These are phyloP conservation scores for Thunnus albacares DNA, from an alignment of 2,797 vertebrate genomes.

Conservation along the genomic window DNA sequence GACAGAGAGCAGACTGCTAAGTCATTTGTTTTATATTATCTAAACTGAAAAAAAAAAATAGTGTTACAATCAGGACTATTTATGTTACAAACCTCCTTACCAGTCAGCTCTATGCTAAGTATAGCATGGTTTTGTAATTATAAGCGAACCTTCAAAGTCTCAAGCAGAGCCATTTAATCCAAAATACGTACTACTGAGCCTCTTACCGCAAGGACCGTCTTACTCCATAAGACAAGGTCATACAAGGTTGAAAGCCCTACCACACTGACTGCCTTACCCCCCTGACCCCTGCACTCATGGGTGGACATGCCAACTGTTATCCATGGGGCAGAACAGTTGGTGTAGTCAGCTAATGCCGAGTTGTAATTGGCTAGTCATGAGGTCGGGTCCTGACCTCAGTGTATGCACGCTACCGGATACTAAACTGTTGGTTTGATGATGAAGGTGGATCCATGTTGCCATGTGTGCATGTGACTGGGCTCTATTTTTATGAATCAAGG, in stretches of 20 bases:
- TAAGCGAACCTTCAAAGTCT: background rate
- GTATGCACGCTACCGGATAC: background rate
- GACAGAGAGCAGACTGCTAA: background rate
- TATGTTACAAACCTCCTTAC: background rate
- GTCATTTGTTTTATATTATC: background rate
- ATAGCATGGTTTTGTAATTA: constrained; percentile 1
- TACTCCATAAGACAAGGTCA: constrained; percentile 25
- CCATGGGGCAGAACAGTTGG: constrained; percentile 32
- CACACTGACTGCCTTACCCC: background rate
- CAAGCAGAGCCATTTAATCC: constrained; percentile 4
- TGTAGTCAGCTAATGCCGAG: constrained; percentile 13
- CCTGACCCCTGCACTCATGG: constrained; percentile 22
- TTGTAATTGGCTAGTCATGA: constrained; percentile 52
- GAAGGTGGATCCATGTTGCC: constrained; percentile 18
- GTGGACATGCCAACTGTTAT: constrained; percentile 47
- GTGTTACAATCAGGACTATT: background rate
- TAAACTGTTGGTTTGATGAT: constrained; percentile 36
- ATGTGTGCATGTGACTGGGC: background rate
- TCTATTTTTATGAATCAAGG: constrained; percentile 12
- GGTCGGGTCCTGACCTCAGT: constrained; percentile 48
- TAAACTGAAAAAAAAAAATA: background rate
- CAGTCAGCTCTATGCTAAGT: background rate
- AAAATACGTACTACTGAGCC: background rate
- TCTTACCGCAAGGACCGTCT: background rate
- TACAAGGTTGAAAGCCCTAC: constrained; percentile 41